phyloP scores from a whole-genome alignment of 2,797 vertebrate species.

The Cynopterus sphinx region DNA sequence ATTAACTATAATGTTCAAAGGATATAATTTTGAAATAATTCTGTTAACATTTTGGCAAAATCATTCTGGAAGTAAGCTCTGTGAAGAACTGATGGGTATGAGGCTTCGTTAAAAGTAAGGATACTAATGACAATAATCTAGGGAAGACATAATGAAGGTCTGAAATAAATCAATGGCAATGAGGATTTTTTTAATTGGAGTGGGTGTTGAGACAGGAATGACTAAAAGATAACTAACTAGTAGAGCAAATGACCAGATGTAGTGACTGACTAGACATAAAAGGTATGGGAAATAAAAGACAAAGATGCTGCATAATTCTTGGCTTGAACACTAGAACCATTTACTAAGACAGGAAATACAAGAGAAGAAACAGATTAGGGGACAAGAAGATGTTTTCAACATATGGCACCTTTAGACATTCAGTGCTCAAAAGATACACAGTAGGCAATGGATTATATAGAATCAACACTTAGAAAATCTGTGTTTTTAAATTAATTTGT shows the following conservation, averaged over 20 bases:
- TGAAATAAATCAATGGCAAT: background rate
- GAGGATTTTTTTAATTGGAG: background rate
- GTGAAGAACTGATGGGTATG: background rate
- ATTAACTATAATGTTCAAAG: background rate
- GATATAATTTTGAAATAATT: background rate
- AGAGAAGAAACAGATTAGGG: background rate
- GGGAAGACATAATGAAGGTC: background rate
- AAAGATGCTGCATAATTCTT: background rate
- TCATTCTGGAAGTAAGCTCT: conserved; percentile 5
- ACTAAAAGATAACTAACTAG: background rate
- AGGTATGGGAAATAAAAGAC: background rate
- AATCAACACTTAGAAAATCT: background rate
- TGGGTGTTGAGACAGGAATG: background rate
- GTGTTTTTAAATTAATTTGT: background rate
- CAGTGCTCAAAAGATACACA: background rate
- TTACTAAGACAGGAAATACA: background rate
- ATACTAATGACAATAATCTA: background rate
- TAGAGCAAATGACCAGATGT: background rate
- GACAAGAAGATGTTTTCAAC: background rate
- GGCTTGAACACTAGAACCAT: background rate
- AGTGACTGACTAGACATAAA: background rate
- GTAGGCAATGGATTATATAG: background rate
- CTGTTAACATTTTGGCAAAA: conserved; percentile 23
- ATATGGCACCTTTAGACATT: background rate
- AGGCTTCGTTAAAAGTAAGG: conserved; percentile 17